Base-by-base conservation (phyloP, 1,140 invertebrate species). In the Leptoteleia sp. region DNA sequence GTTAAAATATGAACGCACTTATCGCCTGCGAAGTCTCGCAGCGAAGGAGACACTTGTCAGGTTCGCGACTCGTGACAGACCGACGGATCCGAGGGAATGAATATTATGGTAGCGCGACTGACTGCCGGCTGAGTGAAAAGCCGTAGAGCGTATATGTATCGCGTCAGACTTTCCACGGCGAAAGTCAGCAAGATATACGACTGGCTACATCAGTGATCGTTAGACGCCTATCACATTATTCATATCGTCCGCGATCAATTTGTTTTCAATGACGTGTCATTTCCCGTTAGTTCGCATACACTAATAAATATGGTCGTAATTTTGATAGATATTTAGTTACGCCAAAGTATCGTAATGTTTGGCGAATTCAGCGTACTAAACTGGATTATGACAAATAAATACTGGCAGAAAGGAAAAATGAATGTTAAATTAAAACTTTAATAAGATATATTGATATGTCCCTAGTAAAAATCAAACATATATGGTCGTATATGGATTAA, bases 1-100 rank as follows among this genome's bases (percentile, higher is more conserved):
- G 64, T 79, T 79, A 73, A 73, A 73, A 73, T 79, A 79, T 70
- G 50, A 45, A 72, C 54, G 57, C 52, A 59, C 64, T 79, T 75
- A 79, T 79, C 64, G 75, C 37, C 42, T 13, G 25, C 55, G 59
- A 75, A 75, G 43, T 79, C 68, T 76, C 76, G 33, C 57, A 70
- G 42, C 43, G 16, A 64, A 59, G 40, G 9, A 70, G 79, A 80
- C 79, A 73, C 54, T 67, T 80, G 79, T 70, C 79, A 76, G 47
- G 50, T 76, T 65, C 55, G 40, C 52, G 67, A 76, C 72, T 80
- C 42, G 68, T 70, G 55, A 43, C 42, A 64, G 67, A 54, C 11
- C 55, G 42, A 16, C 55, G 25, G 76, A 80, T 80, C 73, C 59
- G 37, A 15, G 37, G 15, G 57, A 80, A 76, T 73, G 68, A 80